Conservation (phyloP, 2,113 vertebrate species). For the Ameiurus melas region DNA sequence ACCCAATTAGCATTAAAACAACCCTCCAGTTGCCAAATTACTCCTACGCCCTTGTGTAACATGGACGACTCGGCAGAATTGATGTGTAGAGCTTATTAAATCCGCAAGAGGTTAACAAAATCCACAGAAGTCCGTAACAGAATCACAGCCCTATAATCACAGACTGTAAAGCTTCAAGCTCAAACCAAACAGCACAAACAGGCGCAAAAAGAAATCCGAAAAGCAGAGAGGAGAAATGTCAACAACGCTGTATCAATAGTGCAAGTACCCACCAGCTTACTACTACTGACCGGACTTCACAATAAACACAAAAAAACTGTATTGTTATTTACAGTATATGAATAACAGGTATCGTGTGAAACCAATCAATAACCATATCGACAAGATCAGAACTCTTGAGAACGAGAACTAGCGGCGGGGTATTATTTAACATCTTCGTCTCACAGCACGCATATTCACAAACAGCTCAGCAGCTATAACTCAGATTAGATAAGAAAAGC, state of each 20-base stretch:
- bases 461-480: neutral
- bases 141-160: slow-evolving; percentile 2
- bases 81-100: neutral
- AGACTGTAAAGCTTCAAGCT: neutral
- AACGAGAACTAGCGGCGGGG: neutral
- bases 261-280: neutral
- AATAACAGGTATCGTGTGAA: neutral
- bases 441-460: neutral
- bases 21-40: slow-evolving; percentile 9
- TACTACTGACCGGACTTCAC: neutral
- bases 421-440: neutral
- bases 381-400: neutral
- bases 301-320: neutral
- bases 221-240: neutral
- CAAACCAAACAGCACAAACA: neutral
- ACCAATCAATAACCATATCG: neutral
- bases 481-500: neutral
- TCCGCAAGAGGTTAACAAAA: slow-evolving; percentile 10
- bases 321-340: neutral
- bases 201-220: neutral
- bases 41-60: slow-evolving; percentile 11
- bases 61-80: neutral
- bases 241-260: neutral
- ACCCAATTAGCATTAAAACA: slow-evolving; percentile 16
- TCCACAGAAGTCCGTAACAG: neutral